Base-by-base conservation (phyloP, 2,797 vertebrate species). In the Sebastes steindachneri region DNA sequence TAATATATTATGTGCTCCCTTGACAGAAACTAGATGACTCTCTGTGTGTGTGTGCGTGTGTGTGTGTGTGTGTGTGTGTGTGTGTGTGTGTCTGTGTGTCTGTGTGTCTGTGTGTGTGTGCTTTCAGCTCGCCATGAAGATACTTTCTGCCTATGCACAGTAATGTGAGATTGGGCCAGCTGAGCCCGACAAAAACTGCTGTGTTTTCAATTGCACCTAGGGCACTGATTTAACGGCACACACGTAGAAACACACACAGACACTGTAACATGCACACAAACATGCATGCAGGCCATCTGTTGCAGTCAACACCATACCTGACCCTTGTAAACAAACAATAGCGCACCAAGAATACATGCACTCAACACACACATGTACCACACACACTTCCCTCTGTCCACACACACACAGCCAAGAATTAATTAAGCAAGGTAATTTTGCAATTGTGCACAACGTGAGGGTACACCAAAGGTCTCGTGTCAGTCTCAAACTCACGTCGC, bases 91-190 rank as follows among this genome's bases (percentile, higher is more conserved):
- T 29, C 5, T 29, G 7, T 35, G 10, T 10, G 31, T 33, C 0
- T 10, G 37, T 71, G 53, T 59, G 73, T 66, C 53, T 48, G 66
- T 65, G 77, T 23, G 58, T 26, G 57, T 21, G 63, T 7, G 35
- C 48, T 59, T 26, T 58, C 37, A 78, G 53, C 57, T 79, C 35
- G 4, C 62, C 35, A 29, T 68, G 31, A 60, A 67, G 67, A 63
- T 29, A 62, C 75, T 81, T 79, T 83, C 68, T 80, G 81, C 79
- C 33, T 68, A 54, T 88, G 60, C 78, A 68, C 25, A 82, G 80
- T 74, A 74, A 77, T 80, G 67, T 63, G 68, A 82, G 48, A 71
- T 54, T 7, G 1, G 31, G 29, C 54, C 69, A 85, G 70, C 57
- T 78, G 77, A 83, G 68, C 60, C 68, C 35, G 57, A 64, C 77